Conservation (phyloP, 2,797 vertebrate genomes). For the Garrulus glandarius region DNA sequence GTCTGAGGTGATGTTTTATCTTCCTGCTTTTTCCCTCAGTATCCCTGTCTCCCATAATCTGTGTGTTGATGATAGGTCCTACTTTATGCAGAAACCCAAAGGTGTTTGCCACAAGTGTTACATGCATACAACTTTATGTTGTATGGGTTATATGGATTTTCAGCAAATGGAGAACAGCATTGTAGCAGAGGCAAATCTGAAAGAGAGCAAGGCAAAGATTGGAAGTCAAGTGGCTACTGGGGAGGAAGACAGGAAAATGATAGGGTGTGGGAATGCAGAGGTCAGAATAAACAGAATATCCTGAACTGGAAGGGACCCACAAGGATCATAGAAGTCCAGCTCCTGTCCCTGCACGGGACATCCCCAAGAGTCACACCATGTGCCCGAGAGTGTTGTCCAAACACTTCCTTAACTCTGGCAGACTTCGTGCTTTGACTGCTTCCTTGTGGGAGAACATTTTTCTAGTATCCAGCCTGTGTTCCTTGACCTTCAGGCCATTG, state of each 20-base stretch:
- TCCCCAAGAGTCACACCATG: no score
- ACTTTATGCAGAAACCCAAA: not conserved
- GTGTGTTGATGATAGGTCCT: not conserved
- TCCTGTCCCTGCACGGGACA: not conserved
- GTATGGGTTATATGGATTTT: not conserved
- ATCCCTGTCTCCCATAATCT: not conserved
- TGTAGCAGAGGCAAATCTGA: not conserved
- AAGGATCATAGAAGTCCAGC: not conserved
- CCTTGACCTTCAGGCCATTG: not conserved
- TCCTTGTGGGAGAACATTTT: not conserved
- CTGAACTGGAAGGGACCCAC: not conserved
- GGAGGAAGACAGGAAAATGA: not conserved
- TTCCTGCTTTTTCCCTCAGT: not conserved
- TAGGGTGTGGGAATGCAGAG: not conserved
- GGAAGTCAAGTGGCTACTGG: not conserved
- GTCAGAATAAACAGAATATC: not conserved
- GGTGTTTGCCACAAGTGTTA: not conserved
- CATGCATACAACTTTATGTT: not conserved
- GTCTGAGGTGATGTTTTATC: not conserved
- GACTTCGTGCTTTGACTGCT: not conserved
- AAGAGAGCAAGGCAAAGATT: not conserved
- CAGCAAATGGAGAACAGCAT: not conserved
- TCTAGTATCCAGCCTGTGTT: not conserved
- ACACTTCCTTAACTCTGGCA: not conserved
- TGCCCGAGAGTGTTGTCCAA: not conserved